phyloP scores from a whole-genome alignment of 2,113 vertebrate genomes.

The Herpetotheres cachinnans region DNA sequence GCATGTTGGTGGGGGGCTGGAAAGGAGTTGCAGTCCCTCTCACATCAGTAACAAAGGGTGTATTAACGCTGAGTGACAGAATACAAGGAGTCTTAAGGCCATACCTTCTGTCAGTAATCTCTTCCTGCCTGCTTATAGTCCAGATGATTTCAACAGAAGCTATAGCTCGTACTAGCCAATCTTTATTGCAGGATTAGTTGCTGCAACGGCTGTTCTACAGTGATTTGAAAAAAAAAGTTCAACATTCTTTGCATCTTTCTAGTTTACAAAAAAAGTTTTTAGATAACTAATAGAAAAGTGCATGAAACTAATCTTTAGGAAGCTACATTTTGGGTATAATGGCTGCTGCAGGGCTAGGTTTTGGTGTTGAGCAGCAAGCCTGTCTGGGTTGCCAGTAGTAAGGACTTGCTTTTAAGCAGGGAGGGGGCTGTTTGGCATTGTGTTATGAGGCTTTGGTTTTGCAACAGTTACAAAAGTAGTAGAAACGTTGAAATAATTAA shows the following conservation, averaged over 20 bases:
- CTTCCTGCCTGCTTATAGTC: neutral
- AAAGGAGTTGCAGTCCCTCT: neutral
- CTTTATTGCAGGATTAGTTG: neutral
- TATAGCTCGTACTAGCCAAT: neutral
- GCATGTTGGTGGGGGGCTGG: neutral
- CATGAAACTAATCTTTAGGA: neutral
- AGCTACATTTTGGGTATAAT: neutral
- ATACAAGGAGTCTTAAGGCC: neutral
- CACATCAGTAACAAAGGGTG: neutral
- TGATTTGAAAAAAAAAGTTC: neutral
- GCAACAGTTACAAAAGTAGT: neutral
- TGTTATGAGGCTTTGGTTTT: neutral
- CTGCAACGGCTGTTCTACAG: neutral
- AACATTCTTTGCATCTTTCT: neutral
- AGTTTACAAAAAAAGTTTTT: neutral
- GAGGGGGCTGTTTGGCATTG: neutral
- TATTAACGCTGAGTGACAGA: neutral
- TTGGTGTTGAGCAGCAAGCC: neutral
- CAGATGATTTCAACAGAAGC: neutral
- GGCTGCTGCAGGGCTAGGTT: neutral
- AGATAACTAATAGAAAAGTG: neutral
- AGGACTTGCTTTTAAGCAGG: neutral
- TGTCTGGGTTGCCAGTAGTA: neutral
- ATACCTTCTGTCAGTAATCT: neutral
- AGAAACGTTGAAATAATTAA: neutral